Base-by-base conservation (phyloP, 2,113 vertebrate genomes). In the Poecilia latipinna region DNA sequence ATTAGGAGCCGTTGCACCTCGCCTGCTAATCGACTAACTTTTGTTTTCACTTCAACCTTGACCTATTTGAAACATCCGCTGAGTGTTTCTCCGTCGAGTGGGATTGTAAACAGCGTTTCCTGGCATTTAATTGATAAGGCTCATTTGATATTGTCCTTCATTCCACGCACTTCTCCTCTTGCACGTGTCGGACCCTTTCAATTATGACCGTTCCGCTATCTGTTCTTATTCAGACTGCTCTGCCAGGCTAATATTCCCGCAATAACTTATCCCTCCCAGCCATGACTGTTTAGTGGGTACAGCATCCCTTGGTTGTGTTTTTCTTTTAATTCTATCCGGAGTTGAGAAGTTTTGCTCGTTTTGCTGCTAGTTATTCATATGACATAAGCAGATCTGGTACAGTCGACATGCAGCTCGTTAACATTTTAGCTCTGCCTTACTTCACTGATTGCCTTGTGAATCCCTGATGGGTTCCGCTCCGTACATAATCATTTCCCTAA, bases 31-130 rank as follows among this genome's bases (percentile, higher is more conserved):
- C 87, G 68, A 87, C 86, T 64, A 93, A 92, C 89, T 93, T 91
- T 92, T 91, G 90, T 93, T 91, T 92, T 91, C 83, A 10, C 86
- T 87, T 89, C 90, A 91, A 92, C 93, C 93, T 93, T 93, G 91
- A 93, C 93, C 93, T 86, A 90, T 93, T 93, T 93, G 91, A 87
- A 91, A 79, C 79, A 84, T 70, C 35, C 78, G 70, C 82, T 76
- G 72, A 35, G 84, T 78, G 88, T 82, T 85, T 85, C 80, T 66
- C 86, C 83, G 87, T 77, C 72, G 77, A 85, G 69, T 66, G 79
- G 62, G 86, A 91, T 84, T 86, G 87, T 90, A 91, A 92, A 93
- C 88, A 86, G 51, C 48, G 81, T 77, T 83, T 48, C 32, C 60
- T 72, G 42, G 79, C 80, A 82, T 90, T 83, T 84, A 88, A 92